phyloP scores from a whole-genome alignment of 2,797 vertebrate species.

The Gephyroberyx darwinii region DNA sequence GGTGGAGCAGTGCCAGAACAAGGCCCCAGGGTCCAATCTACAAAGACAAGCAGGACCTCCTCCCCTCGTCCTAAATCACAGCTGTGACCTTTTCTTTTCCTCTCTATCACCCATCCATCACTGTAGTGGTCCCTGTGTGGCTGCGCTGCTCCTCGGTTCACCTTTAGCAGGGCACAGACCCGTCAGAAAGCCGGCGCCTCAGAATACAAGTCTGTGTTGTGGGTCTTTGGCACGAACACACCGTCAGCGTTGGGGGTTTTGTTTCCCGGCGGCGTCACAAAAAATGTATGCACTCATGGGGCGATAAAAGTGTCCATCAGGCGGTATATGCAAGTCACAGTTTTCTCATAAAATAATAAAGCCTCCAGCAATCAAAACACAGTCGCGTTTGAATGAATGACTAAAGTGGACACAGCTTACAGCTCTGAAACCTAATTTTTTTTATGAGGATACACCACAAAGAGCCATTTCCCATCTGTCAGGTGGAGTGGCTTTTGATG shows the following conservation, averaged over 20 bases:
- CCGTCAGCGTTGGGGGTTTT: constrained; percentile 12
- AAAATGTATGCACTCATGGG: constrained; percentile 5
- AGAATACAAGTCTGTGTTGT: constrained; percentile 24
- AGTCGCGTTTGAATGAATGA: constrained; percentile 26
- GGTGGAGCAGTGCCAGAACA: constrained; percentile 31
- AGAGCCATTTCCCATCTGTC: constrained; percentile 59
- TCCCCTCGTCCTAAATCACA: constrained; percentile 71
- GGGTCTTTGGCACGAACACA: not conserved
- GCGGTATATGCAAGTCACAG: not conserved
- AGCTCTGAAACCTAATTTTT: constrained; percentile 47
- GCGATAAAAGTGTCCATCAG: not conserved
- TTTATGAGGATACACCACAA: constrained; percentile 40
- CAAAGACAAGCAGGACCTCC: constrained; percentile 75
- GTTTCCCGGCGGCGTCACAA: constrained; percentile 19
- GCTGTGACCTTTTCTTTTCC: constrained; percentile 75
- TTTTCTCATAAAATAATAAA: constrained; percentile 17
- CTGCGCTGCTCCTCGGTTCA: constrained; percentile 50
- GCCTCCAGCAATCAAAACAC: constrained; percentile 26
- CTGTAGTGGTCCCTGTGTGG: constrained; percentile 60
- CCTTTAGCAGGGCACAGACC: constrained; percentile 44
- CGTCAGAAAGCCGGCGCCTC: constrained; percentile 36
- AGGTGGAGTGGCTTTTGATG: constrained; percentile 69
- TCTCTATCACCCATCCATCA: constrained; percentile 73
- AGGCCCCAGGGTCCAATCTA: constrained; percentile 65
- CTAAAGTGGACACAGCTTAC: constrained; percentile 41